Conservation (phyloP, 2,113 vertebrate genomes). For the Bagarius yarrelli region DNA sequence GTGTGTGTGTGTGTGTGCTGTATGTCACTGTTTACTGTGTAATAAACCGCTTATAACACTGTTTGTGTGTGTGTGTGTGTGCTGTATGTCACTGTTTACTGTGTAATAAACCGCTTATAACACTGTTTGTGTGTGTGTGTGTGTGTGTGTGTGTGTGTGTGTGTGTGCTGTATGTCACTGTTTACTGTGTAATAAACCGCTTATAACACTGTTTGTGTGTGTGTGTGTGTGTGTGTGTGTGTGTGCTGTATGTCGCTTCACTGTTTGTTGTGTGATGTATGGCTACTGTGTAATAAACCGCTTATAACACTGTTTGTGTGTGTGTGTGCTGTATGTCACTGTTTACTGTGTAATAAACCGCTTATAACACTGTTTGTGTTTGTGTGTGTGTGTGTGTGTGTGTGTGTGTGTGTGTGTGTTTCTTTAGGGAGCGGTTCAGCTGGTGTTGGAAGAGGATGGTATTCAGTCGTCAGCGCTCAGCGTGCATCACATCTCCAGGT, state of each 20-base stretch:
- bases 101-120: no score
- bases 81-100: no score
- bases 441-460: conserved; percentile 81
- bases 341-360: neutral
- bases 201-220: conserved; percentile 10
- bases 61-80: neutral
- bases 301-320: neutral
- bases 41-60: neutral
- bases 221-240: neutral
- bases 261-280: no score
- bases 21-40: neutral
- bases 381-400: neutral
- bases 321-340: neutral
- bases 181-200: neutral
- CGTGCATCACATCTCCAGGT: conserved; percentile 73
- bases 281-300: no score
- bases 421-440: conserved; percentile 71
- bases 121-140: neutral
- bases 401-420: neutral
- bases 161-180: neutral
- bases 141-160: no score
- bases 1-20: neutral
- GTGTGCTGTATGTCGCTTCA: no score
- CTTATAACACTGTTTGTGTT: neutral
- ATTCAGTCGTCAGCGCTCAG: conserved; percentile 76